Conservation (phyloP, 2,797 vertebrate species). For the Orientallactaga sibirica region DNA sequence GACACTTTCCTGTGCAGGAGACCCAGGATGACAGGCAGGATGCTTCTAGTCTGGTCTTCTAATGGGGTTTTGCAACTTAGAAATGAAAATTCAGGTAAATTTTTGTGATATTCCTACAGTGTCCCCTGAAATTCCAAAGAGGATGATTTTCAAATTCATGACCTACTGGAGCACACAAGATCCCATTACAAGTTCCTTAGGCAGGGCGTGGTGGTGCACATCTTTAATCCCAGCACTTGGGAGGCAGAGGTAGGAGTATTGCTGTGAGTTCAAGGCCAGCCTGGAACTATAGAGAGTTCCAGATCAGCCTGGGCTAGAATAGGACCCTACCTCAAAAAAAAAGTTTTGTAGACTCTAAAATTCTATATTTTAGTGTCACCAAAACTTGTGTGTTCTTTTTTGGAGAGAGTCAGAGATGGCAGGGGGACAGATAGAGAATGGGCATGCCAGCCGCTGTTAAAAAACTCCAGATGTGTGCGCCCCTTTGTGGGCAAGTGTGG, state of each 20-base stretch:
- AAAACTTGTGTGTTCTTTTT: background rate
- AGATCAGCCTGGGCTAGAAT: no score
- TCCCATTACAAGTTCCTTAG: background rate
- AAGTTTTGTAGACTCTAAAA: background rate
- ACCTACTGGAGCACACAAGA: conserved; percentile 21
- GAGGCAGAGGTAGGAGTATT: no score
- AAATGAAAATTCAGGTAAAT: conserved; percentile 55
- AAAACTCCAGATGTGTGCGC: no score
- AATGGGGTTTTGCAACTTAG: conserved; percentile 5
- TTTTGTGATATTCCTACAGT: background rate
- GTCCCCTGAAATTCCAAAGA: background rate
- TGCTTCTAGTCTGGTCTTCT: conserved; percentile 8
- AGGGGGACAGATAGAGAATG: no score
- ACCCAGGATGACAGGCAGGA: background rate
- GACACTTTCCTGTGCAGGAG: background rate
- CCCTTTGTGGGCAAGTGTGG: no score
- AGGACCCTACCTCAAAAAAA: no score
- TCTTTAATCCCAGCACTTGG: no score
- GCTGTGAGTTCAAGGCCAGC: no score
- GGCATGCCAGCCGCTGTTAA: no score
- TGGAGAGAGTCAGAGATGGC: no score
- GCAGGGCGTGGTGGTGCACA: no score
- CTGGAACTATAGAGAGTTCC: no score
- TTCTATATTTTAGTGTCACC: conserved; percentile 4
- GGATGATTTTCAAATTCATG: conserved; percentile 29